Evolutionary conservation across 2,888 invertebrate species (phyloP), one percentile per base, ranked within the genome.

Genomic region (Heliconius ethilla): DNA sequence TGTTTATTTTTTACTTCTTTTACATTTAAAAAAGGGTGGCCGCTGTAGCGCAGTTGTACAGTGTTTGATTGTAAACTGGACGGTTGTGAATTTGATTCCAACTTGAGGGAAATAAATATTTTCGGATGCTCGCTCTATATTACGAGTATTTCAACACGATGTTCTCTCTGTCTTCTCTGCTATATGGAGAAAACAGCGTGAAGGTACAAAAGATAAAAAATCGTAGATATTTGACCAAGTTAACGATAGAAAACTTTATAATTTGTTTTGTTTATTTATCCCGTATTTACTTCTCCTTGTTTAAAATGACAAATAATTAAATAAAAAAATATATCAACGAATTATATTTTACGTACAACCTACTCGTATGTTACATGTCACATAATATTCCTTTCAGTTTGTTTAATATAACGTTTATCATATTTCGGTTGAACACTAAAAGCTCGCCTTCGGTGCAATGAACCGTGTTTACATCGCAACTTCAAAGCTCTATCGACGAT

Each of bases 401-500:
- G 33, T 67, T 67, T 11, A 40, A 67, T 67, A 67, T 40, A 37
- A 37, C 72, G 59, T 72, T 33, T 72, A 59, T 72, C 55, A 72
- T 72, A 72, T 72, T 72, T 72, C 33, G 72, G 72, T 33, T 72
- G 72, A 72, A 72, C 72, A 72, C 72, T 72, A 72, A 72, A 72
- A 72, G 72, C 55, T 59, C 59, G 72, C 72, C 37, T 59, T 72
- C 59, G 55, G 72, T 72, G 72, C 72, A 72, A 59, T 72, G 72
- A 72, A 72, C 72, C 33, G 72, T 72, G 72, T 72, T 72, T 72
- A 59, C 37, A 59, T 59, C 59, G 70, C 55, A 72, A 70, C 76
- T 76, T 65, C 63, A 63, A 70, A 65, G 62, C 62, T 45, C 70
- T 76, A 70, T 76, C 70, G 70, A 63, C 45, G 45, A 55, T 72